phyloP scores from a whole-genome alignment of 2,888 invertebrate species.

The Biston betularia region DNA sequence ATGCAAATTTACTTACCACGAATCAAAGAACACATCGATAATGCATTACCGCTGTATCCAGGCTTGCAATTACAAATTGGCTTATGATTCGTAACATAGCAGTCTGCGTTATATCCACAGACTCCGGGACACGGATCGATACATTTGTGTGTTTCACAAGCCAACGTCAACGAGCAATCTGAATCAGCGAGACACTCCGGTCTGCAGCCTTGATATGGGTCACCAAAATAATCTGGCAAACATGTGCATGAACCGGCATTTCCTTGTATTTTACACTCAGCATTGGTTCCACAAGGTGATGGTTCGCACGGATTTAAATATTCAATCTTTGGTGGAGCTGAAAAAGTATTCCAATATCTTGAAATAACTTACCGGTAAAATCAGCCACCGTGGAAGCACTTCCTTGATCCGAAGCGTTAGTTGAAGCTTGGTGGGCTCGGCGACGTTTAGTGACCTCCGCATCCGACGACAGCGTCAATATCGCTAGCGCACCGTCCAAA shows the following conservation, averaged over 20 bases:
- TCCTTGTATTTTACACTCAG: conserved; percentile 90
- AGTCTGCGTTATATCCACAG: conserved; percentile 89
- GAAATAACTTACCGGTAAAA: conserved; percentile 74
- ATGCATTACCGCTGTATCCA: conserved; percentile 89
- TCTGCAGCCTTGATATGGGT: conserved; percentile 91
- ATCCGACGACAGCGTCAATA: conserved; percentile 75
- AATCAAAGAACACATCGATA: conserved; percentile 77
- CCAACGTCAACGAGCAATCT: conserved; percentile 87
- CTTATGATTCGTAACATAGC: conserved; percentile 88
- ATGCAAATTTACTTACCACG: conserved; percentile 62
- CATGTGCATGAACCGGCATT: conserved; percentile 91
- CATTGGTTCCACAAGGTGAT: conserved; percentile 89
- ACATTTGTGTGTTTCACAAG: conserved; percentile 89
- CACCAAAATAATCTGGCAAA: conserved; percentile 89
- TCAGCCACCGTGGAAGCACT: conserved; percentile 81
- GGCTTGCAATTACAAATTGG: conserved; percentile 87
- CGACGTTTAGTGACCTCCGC: conserved; percentile 81
- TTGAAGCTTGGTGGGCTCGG: conserved; percentile 83
- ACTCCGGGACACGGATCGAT: conserved; percentile 89
- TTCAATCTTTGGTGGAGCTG: conserved; percentile 78
- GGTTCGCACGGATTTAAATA: conserved; percentile 87
- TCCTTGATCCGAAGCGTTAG: conserved; percentile 85
- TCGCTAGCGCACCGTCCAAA: conserved; percentile 79
- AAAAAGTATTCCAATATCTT: conserved; percentile 71
- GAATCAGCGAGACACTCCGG: conserved; percentile 89